A percentile compares a stretch with the other conserved stretches of the same genome.
phyloP scores from a whole-genome alignment of 2,113 vertebrate genomes.

The Mohoua ochrocephala region DNA sequence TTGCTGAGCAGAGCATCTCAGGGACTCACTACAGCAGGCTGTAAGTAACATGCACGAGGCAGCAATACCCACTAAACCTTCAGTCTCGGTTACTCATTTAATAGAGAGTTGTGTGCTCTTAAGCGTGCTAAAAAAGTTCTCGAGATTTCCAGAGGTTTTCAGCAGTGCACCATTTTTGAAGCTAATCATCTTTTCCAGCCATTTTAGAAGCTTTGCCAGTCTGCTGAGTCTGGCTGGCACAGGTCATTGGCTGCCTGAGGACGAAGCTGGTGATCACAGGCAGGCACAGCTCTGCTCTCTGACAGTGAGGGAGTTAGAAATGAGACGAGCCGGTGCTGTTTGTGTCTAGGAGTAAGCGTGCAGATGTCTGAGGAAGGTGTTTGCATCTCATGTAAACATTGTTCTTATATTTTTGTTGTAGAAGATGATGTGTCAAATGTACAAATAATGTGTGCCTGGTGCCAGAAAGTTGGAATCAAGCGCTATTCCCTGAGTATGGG shows the following conservation, averaged over 20 bases:
- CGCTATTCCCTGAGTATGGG: conserved; percentile 99
- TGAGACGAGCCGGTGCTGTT: not conserved
- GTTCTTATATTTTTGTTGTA: conserved; percentile 80
- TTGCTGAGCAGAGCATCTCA: not conserved
- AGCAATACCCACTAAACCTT: not conserved
- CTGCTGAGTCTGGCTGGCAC: not conserved
- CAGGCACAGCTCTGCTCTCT: not conserved
- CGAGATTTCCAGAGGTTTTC: not conserved
- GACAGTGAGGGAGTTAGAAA: not conserved
- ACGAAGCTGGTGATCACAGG: not conserved
- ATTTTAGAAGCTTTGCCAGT: conserved; percentile 11
- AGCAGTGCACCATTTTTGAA: conserved; percentile 33
- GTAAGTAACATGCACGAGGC: not conserved
- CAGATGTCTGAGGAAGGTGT: conserved; percentile 67
- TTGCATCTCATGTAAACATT: conserved; percentile 74
- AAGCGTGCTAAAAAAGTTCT: not conserved
- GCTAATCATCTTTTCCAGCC: conserved; percentile 1
- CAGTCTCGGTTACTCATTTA: not conserved
- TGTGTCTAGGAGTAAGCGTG: conserved; percentile 11
- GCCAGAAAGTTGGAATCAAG: conserved; percentile 99
- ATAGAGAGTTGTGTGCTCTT: not conserved
- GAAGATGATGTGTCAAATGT: conserved; percentile 96
- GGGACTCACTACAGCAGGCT: not conserved
- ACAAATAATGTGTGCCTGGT: conserved; percentile 99
- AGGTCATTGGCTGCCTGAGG: not conserved